Conservation (phyloP, 2,113 vertebrate species). For the Parotia lawesii region DNA sequence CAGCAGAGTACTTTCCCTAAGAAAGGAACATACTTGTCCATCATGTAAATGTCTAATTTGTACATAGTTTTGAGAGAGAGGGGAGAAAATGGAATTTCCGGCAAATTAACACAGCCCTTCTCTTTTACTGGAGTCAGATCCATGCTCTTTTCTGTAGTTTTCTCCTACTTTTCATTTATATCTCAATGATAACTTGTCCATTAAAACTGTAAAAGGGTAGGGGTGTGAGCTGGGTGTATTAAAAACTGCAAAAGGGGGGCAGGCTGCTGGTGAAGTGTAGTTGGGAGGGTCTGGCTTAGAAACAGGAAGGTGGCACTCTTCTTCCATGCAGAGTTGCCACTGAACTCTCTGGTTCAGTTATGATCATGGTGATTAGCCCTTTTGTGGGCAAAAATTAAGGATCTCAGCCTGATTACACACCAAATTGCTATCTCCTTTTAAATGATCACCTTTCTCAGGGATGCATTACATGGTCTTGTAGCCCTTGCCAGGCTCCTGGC, state of each 20-base stretch:
- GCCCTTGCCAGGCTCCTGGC: not conserved
- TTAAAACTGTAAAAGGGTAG: not conserved
- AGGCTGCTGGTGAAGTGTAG: not conserved
- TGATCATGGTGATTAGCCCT: not conserved
- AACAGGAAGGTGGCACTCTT: slow-evolving; percentile 38
- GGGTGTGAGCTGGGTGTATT: not conserved
- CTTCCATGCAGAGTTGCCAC: not conserved
- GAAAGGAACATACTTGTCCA: slow-evolving; percentile 58
- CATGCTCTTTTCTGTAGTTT: not conserved
- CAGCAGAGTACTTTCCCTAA: slow-evolving; percentile 53
- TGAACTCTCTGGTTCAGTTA: not conserved
- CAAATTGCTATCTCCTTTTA: not conserved
- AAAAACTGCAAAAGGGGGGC: not conserved
- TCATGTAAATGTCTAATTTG: slow-evolving; percentile 69
- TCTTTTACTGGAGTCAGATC: not conserved
- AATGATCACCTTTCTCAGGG: not conserved
- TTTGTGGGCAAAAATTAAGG: not conserved
- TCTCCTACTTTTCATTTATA: not conserved
- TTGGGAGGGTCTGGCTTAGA: not conserved
- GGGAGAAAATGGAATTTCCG: slow-evolving; percentile 49
- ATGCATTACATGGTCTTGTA: fast-evolving
- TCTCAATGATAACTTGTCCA: not conserved
- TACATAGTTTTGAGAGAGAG: slow-evolving; percentile 53
- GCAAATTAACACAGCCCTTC: not conserved
- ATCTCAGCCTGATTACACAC: not conserved